phyloP scores from a whole-genome alignment of 2,797 vertebrate genomes.

The Neostethus bicornis region DNA sequence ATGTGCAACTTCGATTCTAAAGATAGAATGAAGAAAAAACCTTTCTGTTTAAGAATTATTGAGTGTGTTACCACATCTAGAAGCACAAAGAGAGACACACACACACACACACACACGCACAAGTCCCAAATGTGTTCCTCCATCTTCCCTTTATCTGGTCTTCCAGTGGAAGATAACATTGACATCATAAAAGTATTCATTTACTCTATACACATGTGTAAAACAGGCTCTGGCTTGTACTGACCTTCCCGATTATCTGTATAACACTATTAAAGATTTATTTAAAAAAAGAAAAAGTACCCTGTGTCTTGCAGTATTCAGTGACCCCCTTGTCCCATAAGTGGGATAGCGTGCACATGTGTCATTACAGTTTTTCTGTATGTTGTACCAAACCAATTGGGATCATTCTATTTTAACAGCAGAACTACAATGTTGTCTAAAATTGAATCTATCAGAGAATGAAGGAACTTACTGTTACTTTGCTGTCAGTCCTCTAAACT shows the following conservation, averaged over 20 bases:
- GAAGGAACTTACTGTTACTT: constrained; percentile 28
- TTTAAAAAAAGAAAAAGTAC: not conserved
- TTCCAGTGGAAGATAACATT: not conserved
- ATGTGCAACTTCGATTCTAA: no score
- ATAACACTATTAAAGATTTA: not conserved
- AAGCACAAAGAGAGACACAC: not conserved
- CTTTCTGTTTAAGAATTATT: not conserved
- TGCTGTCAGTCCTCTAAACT: constrained; percentile 42
- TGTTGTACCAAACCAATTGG: constrained; percentile 25
- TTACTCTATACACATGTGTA: not conserved
- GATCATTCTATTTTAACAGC: constrained; percentile 35
- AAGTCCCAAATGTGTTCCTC: not conserved
- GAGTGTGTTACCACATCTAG: not conserved
- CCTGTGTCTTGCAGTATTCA: constrained; percentile 7
- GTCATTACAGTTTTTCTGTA: constrained; percentile 29
- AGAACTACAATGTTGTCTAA: constrained; percentile 20
- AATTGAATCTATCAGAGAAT: constrained; percentile 27
- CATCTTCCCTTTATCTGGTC: constrained; percentile 3
- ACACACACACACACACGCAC: constrained; percentile 3
- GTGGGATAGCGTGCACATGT: constrained; percentile 8
- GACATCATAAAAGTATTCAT: not conserved
- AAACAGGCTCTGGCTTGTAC: constrained; percentile 13
- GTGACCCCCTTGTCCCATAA: constrained; percentile 9
- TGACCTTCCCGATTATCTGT: constrained; percentile 25
- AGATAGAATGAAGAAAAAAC: not conserved